Percentiles rank a stretch among this genome's conserved stretches.
These are phyloP conservation scores for Odocoileus hemionus DNA, from an alignment of 2,113 vertebrate species.

Conservation along the genomic window DNA sequence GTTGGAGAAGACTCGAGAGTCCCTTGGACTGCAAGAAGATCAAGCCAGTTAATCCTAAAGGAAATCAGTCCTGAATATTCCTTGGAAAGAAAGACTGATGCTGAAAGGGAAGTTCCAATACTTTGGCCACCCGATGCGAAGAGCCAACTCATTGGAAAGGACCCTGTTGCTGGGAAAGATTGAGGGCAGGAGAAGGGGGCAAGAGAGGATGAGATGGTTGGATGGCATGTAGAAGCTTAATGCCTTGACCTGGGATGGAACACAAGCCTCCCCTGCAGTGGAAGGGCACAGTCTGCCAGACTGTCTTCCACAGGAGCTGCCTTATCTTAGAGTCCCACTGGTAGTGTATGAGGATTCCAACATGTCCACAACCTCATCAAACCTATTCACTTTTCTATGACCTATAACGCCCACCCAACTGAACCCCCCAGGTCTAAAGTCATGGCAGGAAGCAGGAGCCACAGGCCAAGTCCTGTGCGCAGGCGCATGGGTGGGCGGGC, in stretches of 20 bases:
- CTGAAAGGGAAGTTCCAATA: background rate
- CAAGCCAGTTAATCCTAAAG: background rate
- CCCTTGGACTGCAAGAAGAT: background rate
- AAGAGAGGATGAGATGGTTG: background rate
- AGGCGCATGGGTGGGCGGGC: accelerated
- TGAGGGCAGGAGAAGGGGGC: background rate
- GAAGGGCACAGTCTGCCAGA: background rate
- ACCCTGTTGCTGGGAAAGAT: background rate
- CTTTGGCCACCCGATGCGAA: background rate
- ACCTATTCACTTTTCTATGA: background rate
- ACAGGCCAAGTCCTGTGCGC: accelerated
- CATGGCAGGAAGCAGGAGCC: accelerated
- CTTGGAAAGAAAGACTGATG: background rate
- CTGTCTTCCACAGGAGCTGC: background rate
- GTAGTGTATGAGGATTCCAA: background rate
- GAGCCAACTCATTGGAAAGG: background rate
- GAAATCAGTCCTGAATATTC: background rate
- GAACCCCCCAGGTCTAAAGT: accelerated
- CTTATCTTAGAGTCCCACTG: background rate
- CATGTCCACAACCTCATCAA: background rate
- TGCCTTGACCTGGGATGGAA: background rate
- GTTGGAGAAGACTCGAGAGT: background rate
- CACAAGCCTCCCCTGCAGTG: background rate
- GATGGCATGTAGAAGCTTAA: background rate
- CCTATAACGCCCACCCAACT: accelerated